Base-by-base conservation (phyloP, 2,113 vertebrate species). In the Gasterosteus nipponicus region DNA sequence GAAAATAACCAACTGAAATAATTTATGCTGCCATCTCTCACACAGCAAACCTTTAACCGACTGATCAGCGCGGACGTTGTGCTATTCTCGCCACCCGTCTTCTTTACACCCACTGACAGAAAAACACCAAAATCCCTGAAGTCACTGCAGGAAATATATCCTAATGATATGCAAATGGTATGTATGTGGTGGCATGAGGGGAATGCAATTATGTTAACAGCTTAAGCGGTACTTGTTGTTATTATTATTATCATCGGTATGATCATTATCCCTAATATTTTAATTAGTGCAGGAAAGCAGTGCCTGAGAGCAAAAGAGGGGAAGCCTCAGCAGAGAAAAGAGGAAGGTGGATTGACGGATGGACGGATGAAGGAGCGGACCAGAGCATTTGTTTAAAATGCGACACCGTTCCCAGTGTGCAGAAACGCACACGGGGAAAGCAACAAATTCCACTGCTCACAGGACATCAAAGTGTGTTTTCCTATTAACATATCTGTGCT, bases 151-250 rank as follows among this genome's bases (percentile, higher is more conserved):
- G 79, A 86, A 91, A 89, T 87, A 84, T 57, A 85, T 84, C 78
- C 75, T 92, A 92, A 92, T 91, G 78, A 92, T 84, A 92, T 93
- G 92, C 92, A 92, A 91, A 94, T 93, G 71, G 78, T 91, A 92
- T 91, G 88, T 91, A 89, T 90, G 89, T 77, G 82, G 80, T 87
- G 88, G 89, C 90, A 89, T 80, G 83, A 89, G 87, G 89, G 86
- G 84, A 83, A 90, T 81, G 82, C 86, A 94, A 94, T 95, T 94
- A 94, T 93, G 90, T 93, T 93, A 93, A 94, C 91, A 92, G 89
- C 90, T 91, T 92, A 93, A 94, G 88, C 82, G 82, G 83, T 84
- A 92, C 91, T 94, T 93, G 92, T 93, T 93, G 83, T 93, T 87
- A 85, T 92, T 90, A 83, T 87, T 87, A 88, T 87, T 91, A 91